A percentile compares a stretch with the other conserved stretches of the same genome.
phyloP scores from a whole-genome alignment of 2,888 invertebrate genomes.

The Polymixis lichenea region DNA sequence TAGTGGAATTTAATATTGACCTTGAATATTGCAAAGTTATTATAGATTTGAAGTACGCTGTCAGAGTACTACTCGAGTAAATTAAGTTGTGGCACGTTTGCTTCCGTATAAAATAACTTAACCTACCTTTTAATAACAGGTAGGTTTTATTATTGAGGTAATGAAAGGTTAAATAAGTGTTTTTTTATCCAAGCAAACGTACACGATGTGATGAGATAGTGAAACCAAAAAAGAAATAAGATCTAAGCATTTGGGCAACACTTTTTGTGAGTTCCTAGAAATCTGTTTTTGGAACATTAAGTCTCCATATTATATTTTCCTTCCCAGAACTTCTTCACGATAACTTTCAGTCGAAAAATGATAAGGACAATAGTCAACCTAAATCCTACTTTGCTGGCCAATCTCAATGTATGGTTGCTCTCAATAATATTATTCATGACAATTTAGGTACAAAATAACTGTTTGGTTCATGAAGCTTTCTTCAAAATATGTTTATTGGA shows the following conservation, averaged over 20 bases:
- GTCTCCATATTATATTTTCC: background rate
- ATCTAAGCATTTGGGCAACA: background rate
- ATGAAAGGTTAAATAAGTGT: background rate
- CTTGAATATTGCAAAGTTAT: background rate
- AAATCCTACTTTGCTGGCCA: background rate
- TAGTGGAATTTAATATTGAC: background rate
- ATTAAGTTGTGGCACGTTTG: background rate
- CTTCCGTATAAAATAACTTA: background rate
- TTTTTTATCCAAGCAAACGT: background rate
- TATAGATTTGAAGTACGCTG: background rate
- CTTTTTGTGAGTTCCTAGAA: background rate
- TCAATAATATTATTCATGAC: background rate
- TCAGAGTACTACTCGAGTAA: background rate
- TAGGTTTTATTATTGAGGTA: background rate
- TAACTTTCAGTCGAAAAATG: background rate
- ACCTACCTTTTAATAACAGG: background rate
- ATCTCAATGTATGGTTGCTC: background rate
- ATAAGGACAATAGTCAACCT: background rate
- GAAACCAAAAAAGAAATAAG: too few relatives aligned
- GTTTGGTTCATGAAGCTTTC: background rate
- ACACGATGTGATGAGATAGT: too few relatives aligned
- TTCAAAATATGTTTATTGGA: background rate
- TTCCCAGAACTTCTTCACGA: background rate
- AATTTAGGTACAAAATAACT: constrained; percentile 4
- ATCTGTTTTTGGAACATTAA: background rate